Evolutionary conservation across 2,113 vertebrate genomes (phyloP).

Genomic region (Nesoenas mayeri): DNA sequence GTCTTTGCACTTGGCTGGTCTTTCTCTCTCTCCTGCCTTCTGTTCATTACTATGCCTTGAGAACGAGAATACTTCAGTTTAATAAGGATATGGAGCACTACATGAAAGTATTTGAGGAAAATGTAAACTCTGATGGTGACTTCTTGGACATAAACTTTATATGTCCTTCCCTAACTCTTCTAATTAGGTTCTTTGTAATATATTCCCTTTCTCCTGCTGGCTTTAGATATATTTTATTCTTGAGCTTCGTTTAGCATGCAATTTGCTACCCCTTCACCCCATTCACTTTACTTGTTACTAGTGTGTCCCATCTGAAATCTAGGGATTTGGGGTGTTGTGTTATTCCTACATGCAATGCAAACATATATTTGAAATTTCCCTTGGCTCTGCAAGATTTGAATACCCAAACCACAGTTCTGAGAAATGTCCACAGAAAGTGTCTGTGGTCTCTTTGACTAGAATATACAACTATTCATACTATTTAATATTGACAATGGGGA

Average conservation of each 20-base stretch:
- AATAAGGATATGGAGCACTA: not conserved
- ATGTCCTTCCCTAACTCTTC: not conserved
- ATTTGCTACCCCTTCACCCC: rapidly evolving
- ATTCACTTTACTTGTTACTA: not conserved
- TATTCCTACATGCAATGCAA: not conserved
- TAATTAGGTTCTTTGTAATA: not conserved
- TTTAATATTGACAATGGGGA: not conserved
- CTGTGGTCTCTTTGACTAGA: not conserved
- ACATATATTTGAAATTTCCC: not conserved
- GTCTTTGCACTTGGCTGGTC: not conserved
- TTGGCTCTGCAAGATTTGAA: not conserved
- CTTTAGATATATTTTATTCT: not conserved
- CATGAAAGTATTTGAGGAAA: not conserved
- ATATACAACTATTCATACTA: not conserved
- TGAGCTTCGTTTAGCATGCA: not conserved
- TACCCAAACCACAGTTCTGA: not conserved
- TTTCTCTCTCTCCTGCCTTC: not conserved
- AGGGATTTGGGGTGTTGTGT: not conserved
- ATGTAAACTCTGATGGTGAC: not conserved
- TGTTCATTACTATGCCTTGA: not conserved
- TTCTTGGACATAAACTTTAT: not conserved
- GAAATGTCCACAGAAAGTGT: not conserved
- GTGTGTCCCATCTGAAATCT: not conserved
- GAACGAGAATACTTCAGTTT: not conserved
- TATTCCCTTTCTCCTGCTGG: not conserved